Evolutionary conservation across 2,797 vertebrate species (phyloP).

Genomic region (Okamejei kenojei): DNA sequence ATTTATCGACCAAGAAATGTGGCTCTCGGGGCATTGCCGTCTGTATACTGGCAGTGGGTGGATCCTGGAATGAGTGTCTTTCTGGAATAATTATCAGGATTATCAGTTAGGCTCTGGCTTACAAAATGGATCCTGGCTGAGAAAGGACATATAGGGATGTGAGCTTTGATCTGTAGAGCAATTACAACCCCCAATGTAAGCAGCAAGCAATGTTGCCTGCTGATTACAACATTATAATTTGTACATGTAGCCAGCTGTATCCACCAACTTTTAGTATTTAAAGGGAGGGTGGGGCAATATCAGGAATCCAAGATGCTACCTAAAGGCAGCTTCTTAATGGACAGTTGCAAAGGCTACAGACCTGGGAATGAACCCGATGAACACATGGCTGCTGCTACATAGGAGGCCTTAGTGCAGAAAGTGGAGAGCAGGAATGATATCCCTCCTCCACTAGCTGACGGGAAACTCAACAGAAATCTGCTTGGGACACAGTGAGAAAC

Average conservation of each 20-base stretch:
- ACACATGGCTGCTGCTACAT: background rate
- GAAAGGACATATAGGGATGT: background rate
- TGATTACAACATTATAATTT: background rate
- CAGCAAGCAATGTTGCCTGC: background rate
- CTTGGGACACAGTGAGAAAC: background rate
- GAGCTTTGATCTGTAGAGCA: background rate
- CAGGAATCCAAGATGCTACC: background rate
- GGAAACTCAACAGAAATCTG: background rate
- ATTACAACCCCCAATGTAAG: background rate
- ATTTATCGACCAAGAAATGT: background rate
- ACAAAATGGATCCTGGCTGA: background rate
- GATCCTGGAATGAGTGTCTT: background rate
- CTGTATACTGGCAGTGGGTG: background rate
- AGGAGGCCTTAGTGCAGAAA: background rate
- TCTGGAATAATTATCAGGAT: background rate
- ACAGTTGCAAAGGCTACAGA: background rate
- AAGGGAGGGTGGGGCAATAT: background rate
- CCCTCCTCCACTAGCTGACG: background rate
- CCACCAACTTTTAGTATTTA: background rate
- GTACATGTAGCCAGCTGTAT: background rate
- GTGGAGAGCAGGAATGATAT: background rate
- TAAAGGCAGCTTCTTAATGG: background rate
- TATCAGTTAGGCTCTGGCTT: background rate
- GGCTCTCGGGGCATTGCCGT: background rate
- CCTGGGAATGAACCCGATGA: background rate